phyloP scores from a whole-genome alignment of 2,797 vertebrate species.

The Artibeus lituratus region DNA sequence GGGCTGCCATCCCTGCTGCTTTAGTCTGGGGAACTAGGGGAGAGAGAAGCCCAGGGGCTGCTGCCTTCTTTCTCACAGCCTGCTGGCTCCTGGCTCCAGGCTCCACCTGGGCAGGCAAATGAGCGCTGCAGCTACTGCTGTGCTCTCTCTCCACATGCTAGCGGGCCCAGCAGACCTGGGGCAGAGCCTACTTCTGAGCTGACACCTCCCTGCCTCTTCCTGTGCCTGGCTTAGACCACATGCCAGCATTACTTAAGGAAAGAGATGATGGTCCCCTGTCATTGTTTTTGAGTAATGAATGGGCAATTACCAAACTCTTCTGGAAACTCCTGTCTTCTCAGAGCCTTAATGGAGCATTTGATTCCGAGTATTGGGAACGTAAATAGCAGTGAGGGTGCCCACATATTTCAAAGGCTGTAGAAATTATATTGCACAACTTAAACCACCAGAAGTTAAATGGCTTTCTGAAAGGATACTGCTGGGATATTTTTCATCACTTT shows the following conservation, averaged over 20 bases:
- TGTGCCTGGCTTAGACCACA: constrained; percentile 10
- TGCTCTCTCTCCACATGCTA: neutral
- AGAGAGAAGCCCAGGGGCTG: neutral
- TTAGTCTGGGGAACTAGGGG: too few relatives aligned
- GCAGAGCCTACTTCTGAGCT: neutral
- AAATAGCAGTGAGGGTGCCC: constrained; percentile 58
- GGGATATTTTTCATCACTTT: constrained; percentile 78
- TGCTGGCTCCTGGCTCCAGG: neutral
- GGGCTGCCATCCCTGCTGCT: neutral
- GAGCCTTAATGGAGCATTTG: constrained; percentile 53
- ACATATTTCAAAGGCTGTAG: constrained; percentile 70
- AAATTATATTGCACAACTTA: constrained; percentile 67
- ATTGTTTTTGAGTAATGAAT: constrained; percentile 58
- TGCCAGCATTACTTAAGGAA: constrained; percentile 15
- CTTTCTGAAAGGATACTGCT: constrained; percentile 74
- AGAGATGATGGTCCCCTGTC: constrained; percentile 15
- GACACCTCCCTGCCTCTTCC: neutral
- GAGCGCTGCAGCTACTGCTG: neutral
- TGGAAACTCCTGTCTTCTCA: constrained; percentile 59
- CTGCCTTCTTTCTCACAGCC: neutral
- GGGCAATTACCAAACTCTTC: constrained; percentile 62
- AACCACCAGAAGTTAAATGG: constrained; percentile 67
- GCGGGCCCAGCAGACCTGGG: neutral
- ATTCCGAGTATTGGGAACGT: constrained; percentile 47
- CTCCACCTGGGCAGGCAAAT: neutral